Evolutionary conservation across 2,888 invertebrate genomes (phyloP).

Genomic region (Orthosia gracilis): DNA sequence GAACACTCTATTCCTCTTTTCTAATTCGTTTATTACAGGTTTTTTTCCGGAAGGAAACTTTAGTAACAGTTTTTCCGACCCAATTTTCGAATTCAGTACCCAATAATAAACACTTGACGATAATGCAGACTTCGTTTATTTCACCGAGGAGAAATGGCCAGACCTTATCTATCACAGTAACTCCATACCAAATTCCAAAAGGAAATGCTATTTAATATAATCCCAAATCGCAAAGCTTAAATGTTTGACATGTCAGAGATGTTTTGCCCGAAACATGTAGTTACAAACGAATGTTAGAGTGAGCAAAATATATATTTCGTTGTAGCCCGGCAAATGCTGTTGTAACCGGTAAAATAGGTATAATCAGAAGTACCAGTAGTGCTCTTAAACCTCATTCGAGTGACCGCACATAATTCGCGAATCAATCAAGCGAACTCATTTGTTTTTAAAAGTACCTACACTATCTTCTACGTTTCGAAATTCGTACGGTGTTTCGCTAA

Average conservation of each 20-base stretch:
- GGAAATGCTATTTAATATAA: constrained; percentile 26
- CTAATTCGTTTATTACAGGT: too few species aligned
- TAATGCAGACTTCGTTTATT: neutral
- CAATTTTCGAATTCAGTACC: too few species aligned
- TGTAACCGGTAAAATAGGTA: too few species aligned
- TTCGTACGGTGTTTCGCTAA: neutral
- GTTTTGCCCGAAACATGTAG: constrained; percentile 15
- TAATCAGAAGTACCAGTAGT: neutral
- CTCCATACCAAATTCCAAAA: constrained; percentile 1
- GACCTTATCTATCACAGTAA: constrained; percentile 7
- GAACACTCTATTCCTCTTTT: too few species aligned
- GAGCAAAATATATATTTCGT: constrained; percentile 17
- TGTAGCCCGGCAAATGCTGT: constrained; percentile 8
- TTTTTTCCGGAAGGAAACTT: too few species aligned
- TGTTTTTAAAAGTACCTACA: neutral
- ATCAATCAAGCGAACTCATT: neutral
- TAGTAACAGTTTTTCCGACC: too few species aligned
- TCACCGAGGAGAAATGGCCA: neutral
- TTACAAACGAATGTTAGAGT: constrained; percentile 21
- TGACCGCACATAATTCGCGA: too few species aligned
- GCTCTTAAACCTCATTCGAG: neutral
- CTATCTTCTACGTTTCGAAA: neutral
- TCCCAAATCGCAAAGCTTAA: constrained; percentile 27
- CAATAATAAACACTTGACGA: too few species aligned
- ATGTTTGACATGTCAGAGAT: constrained; percentile 35